Base-by-base conservation (phyloP, 2,888 invertebrate species). In the Sarcophaga caerulescens region DNA sequence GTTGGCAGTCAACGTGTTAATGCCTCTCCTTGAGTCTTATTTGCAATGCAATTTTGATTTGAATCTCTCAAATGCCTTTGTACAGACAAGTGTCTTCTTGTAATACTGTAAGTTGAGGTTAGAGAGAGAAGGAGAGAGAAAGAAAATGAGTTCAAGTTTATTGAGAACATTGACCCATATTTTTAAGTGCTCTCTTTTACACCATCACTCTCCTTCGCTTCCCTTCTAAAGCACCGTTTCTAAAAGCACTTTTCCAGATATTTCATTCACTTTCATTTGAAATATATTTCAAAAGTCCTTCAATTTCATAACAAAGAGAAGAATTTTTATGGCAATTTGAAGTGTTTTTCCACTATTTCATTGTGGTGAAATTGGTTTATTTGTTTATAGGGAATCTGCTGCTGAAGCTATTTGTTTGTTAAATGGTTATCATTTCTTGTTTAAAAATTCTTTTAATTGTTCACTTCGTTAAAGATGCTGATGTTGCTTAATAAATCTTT, bases 81-180 rank as follows among this genome's bases (percentile, higher is more conserved):
- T 47, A 14, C 47, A 14, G 11, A 14, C 52, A 14, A 52, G 17
- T 4, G 12, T 14, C 10, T 52, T 47, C 4, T 52, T 52, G 17
- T 52, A 52, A 52, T 52, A 17, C 17, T 17, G 5, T 17, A 17
- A 17, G 3, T 14, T 17, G 3, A 52, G 17, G 17, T 14, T 3
- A 52, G 52, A 17, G 12, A 52, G 52, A 52, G 35, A 60, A 1
- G 35, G 23, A 60, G 4, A 6, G 23, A 59, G 25, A 5, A 81
- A 45, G 17, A 0, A 80, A 81, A 59, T 84, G 14, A 81, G 81
- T 84, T 86, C 86, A 86, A 84, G 84, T 84, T 83, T 77, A 73
- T 70, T 6, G 57, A 69, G 75, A 81, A 81, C 81, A 62, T 71
- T 84, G 86, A 78, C 81, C 77, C 47, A 86, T 70, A 84, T 84